These are phyloP conservation scores for Rhopalosiphum maidis DNA, from an alignment of 1,140 invertebrate genomes.

Conservation along the genomic window DNA sequence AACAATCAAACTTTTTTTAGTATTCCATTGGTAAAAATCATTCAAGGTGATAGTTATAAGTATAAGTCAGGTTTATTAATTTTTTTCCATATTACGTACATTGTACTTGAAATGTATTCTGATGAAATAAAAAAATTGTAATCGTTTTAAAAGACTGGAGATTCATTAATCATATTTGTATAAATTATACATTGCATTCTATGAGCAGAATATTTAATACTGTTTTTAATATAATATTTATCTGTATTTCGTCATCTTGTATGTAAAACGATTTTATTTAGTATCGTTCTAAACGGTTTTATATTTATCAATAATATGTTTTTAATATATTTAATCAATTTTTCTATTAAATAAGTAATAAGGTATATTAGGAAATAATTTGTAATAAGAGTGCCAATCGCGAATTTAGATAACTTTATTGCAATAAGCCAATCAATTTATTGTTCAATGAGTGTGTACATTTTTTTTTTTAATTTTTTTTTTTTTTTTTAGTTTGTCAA, in stretches of 20 bases:
- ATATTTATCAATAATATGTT: not conserved
- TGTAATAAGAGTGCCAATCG: conserved; percentile 29
- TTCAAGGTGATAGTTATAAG: not conserved
- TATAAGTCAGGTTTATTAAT: not conserved
- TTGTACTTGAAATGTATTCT: not conserved
- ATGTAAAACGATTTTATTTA: not conserved
- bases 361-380: not conserved
- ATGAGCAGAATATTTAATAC: not conserved
- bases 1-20: not conserved
- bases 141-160: conserved; percentile 35
- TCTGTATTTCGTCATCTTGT: not conserved
- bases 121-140: not conserved
- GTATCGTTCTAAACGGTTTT: not conserved
- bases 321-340: conserved; percentile 5
- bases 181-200: not conserved
- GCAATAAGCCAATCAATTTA: not conserved
- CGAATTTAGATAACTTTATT: not conserved
- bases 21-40: not conserved
- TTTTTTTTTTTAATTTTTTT: no score
- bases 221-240: not conserved
- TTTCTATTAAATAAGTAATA: not conserved
- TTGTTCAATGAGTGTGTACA: not conserved
- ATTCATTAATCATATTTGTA: conserved; percentile 12
- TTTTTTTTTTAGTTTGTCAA: not conserved
- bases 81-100: not conserved